Conservation (phyloP, 1,140 invertebrate species). For the Drosophila arawakana region DNA sequence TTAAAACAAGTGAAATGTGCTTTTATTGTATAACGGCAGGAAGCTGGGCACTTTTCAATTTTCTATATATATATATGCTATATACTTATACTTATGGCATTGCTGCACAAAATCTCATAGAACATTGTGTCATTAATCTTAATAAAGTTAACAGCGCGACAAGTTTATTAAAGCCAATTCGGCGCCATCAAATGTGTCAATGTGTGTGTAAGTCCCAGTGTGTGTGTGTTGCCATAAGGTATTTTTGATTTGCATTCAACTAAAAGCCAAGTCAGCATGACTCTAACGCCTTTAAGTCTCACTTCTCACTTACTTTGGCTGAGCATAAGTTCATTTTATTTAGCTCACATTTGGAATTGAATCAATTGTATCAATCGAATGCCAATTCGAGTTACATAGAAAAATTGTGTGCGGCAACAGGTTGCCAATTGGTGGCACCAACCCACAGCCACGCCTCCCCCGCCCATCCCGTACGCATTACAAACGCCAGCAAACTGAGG, state of each 20-base stretch:
- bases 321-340: conserved; percentile 49
- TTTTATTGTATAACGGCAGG: conserved; percentile 67
- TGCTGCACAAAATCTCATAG: conserved; percentile 50
- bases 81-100: conserved; percentile 7
- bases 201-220: conserved; percentile 6
- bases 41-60: conserved; percentile 65
- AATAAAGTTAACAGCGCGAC: conserved; percentile 80
- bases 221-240: conserved; percentile 47
- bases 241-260: conserved; percentile 54
- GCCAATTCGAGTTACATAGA: conserved; percentile 23
- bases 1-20: conserved; percentile 82
- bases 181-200: conserved; percentile 50
- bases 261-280: conserved; percentile 50
- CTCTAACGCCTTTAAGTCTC: conserved; percentile 35
- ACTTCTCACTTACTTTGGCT: conserved; percentile 52
- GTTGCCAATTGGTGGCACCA: conserved; percentile 26
- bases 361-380: conserved; percentile 40
- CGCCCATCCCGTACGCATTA: conserved; percentile 6
- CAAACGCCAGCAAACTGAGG: conserved; percentile 8
- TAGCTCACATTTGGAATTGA: conserved; percentile 30
- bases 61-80: conserved; percentile 14
- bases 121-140: conserved; percentile 75
- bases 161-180: conserved; percentile 77
- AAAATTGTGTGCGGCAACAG: conserved; percentile 42
- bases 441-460: neutral